Evolutionary conservation across 2,888 invertebrate species (phyloP).

Genomic region (Nysson spinosus): DNA sequence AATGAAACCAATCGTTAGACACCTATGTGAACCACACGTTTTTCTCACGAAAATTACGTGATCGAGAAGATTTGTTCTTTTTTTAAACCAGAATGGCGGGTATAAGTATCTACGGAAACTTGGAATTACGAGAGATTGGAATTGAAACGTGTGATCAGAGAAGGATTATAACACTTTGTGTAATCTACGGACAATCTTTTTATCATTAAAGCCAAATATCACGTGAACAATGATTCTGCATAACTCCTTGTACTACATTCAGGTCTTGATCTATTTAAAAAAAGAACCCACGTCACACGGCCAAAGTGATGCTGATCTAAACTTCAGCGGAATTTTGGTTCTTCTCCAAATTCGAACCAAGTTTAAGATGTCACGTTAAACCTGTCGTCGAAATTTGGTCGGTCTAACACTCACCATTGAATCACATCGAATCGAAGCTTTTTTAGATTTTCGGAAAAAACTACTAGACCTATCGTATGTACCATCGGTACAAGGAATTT

Average conservation of each 20-base stretch:
- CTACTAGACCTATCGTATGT: constrained; percentile 49
- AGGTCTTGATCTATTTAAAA: constrained; percentile 39
- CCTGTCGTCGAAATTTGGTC: constrained; percentile 46
- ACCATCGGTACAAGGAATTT: constrained; percentile 43
- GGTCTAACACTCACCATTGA: constrained; percentile 53
- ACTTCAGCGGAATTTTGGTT: constrained; percentile 19
- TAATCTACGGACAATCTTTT: constrained; percentile 59
- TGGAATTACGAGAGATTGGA: constrained; percentile 51
- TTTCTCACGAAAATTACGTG: constrained; percentile 30
- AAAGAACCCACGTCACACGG: constrained; percentile 43
- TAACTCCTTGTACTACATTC: constrained; percentile 41
- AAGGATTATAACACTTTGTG: constrained; percentile 44
- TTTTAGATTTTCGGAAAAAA: constrained; percentile 53
- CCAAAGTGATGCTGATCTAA: constrained; percentile 49
- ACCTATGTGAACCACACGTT: constrained; percentile 34
- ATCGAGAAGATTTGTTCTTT: constrained; percentile 32
- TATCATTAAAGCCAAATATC: constrained; percentile 50
- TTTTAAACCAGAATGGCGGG: constrained; percentile 41
- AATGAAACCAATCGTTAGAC: too few species aligned
- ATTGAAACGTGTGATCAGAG: constrained; percentile 44
- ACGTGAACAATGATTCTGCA: constrained; percentile 44
- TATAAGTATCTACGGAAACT: constrained; percentile 41
- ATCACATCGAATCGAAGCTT: constrained; percentile 57
- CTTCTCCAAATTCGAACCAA: constrained; percentile 38
- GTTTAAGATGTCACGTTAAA: constrained; percentile 54